Evolutionary conservation across 2,797 vertebrate species (phyloP).

Genomic region (Acridotheres tristis): DNA sequence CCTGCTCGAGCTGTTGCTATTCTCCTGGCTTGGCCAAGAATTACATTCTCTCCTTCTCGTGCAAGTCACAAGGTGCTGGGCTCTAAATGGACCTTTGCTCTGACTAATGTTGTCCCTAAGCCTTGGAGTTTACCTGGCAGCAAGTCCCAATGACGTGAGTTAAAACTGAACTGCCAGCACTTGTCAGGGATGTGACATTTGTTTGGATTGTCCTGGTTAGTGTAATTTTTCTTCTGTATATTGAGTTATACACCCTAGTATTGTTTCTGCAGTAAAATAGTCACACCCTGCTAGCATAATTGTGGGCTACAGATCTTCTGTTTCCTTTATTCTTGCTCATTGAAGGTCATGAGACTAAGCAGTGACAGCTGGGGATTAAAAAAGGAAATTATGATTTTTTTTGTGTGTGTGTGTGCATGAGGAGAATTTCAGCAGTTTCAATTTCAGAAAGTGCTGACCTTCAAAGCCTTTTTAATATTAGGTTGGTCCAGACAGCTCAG

Average conservation of each 20-base stretch:
- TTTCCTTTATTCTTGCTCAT: conserved; percentile 32
- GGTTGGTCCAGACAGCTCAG: neutral
- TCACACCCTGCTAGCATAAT: conserved; percentile 31
- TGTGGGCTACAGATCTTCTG: neutral
- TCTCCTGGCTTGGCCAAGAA: neutral
- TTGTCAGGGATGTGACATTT: neutral
- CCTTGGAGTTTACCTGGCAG: conserved; percentile 5
- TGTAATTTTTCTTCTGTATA: neutral
- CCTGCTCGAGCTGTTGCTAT: neutral
- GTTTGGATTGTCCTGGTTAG: neutral
- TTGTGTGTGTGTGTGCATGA: neutral
- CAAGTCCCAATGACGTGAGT: neutral
- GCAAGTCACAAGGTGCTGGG: conserved; percentile 24
- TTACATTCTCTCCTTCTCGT: neutral
- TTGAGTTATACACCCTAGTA: neutral
- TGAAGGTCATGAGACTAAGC: neutral
- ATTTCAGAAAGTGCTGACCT: neutral
- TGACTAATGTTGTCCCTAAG: neutral
- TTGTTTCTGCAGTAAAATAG: neutral
- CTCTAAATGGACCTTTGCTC: neutral
- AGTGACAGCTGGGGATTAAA: neutral
- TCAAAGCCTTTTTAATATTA: neutral
- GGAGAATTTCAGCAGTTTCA: neutral
- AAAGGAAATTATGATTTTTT: neutral
- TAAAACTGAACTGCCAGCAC: neutral